Evolutionary conservation across 2,113 vertebrate species (phyloP), one percentile per base, ranked within the genome.

Genomic region (Centropus unirufus): DNA sequence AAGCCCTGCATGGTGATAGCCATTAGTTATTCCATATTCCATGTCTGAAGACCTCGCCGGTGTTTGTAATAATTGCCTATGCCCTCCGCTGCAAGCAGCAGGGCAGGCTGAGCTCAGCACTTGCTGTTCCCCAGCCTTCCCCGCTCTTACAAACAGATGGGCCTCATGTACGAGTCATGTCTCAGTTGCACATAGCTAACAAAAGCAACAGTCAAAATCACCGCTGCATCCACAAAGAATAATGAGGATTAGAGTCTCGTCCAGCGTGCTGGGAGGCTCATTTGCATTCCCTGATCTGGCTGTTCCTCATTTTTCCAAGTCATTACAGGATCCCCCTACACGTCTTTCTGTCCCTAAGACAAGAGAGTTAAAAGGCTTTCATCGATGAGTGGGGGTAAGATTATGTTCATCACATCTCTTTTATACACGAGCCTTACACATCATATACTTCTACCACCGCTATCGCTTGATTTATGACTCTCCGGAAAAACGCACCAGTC

Each of bases 41-140:
- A 6, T 11, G 30, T 24, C 55, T 26, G 79, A 66, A 62, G 74
- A 51, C 19, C 23, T 42, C 0, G 0, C 34, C 0, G 0, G 12
- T 40, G 40, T 52, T 39, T 59, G 73, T 19, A 34, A 27, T 61
- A 49, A 40, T 36, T 63, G 40, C 3, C 1, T n/a, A 2, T 15
- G 22, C 42, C 20, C 1, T 1, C 54, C 2, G 0, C 47, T 63
- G 49, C 30, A 64, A 85, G 91, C 23, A 59, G 42, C 27, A 46
- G 44, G 44, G 46, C 14, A 26, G 70, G 55, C 59, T 59, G 52
- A 83, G 78, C 40, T 73, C 79, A 51, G 75, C 1, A 0, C 42
- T 95, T 19, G 30, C 62, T 23, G 5, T 63, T 73, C 46, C 80
- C 62, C 70, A 49, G 26, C 61, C 58, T 8, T n/a, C 61, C 86